Percentiles rank a stretch among this genome's conserved stretches.
phyloP scores from a whole-genome alignment of 1,140 invertebrate genomes.

The Dinothrombium tinctorium region DNA sequence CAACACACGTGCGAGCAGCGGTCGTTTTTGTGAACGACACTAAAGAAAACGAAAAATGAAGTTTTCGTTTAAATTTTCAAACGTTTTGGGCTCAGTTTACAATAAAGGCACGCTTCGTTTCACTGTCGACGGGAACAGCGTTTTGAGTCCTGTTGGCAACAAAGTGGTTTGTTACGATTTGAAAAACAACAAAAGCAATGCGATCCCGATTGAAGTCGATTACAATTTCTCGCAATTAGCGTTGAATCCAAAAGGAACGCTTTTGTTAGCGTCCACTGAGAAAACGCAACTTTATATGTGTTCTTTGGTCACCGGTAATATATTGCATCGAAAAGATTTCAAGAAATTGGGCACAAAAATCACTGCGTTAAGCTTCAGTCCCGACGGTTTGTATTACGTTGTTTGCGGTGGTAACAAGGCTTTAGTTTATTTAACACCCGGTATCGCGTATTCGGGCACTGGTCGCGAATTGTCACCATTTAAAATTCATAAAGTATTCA shows the following conservation, averaged over 20 bases:
- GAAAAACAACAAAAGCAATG: conserved; percentile 75
- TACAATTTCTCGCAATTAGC: conserved; percentile 63
- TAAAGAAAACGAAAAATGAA: conserved; percentile 14
- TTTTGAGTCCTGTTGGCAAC: conserved; percentile 88
- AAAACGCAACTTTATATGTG: conserved; percentile 26
- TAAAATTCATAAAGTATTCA: conserved; percentile 52
- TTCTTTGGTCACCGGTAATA: conserved; percentile 37
- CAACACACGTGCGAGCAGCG: no score
- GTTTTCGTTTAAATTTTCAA: conserved; percentile 47
- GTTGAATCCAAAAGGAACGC: conserved; percentile 61
- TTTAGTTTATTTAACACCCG: conserved; percentile 63
- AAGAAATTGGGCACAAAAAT: conserved; percentile 32
- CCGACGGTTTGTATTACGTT: conserved; percentile 45
- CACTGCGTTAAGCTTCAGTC: conserved; percentile 61
- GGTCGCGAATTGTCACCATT: conserved; percentile 59
- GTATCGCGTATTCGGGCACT: conserved; percentile 20
- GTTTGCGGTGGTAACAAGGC: conserved; percentile 38
- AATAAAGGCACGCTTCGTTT: conserved; percentile 66
- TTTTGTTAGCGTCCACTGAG: conserved; percentile 68
- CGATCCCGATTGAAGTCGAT: conserved; percentile 56
- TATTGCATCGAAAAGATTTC: conserved; percentile 63
- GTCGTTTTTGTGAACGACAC: no score
- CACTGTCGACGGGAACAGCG: conserved; percentile 60
- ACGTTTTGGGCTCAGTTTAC: conserved; percentile 79
- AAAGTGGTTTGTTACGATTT: conserved; percentile 71